These are phyloP conservation scores for Sceloporus undulatus DNA, from an alignment of 2,113 vertebrate species.

Conservation along the genomic window DNA sequence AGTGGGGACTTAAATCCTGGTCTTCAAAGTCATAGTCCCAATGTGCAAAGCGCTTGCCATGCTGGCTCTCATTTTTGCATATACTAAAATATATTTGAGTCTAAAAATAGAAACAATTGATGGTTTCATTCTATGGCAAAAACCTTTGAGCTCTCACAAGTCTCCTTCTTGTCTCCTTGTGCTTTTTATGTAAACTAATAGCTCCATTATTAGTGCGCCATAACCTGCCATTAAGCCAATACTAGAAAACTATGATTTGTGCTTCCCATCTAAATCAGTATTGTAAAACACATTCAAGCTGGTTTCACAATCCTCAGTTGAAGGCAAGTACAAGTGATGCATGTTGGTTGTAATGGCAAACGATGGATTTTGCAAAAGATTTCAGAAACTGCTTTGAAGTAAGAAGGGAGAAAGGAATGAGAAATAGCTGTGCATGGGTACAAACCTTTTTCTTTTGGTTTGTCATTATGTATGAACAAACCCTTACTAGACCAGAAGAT, in stretches of 20 bases:
- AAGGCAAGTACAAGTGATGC: background rate
- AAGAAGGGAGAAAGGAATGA: background rate
- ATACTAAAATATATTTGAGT: background rate
- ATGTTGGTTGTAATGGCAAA: too few species aligned
- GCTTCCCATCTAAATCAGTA: background rate
- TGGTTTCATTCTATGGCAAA: background rate
- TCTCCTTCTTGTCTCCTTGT: background rate
- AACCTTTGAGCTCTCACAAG: background rate
- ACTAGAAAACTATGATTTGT: background rate
- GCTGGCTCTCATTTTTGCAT: background rate
- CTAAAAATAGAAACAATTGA: background rate
- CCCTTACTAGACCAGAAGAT: background rate
- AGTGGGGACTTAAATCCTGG: too few species aligned
- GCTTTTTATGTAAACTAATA: background rate
- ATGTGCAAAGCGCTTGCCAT: too few species aligned
- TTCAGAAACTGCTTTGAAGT: background rate
- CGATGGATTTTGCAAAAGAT: background rate
- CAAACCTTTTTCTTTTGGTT: background rate
- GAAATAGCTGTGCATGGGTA: background rate
- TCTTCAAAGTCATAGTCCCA: too few species aligned
- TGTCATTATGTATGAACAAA: background rate
- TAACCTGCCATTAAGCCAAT: background rate
- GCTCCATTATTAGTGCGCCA: background rate
- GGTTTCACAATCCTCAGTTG: background rate
- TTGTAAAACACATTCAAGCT: background rate